These are phyloP conservation scores for Microcebus tavaratra DNA, from an alignment of 2,113 vertebrate species.

Conservation along the genomic window DNA sequence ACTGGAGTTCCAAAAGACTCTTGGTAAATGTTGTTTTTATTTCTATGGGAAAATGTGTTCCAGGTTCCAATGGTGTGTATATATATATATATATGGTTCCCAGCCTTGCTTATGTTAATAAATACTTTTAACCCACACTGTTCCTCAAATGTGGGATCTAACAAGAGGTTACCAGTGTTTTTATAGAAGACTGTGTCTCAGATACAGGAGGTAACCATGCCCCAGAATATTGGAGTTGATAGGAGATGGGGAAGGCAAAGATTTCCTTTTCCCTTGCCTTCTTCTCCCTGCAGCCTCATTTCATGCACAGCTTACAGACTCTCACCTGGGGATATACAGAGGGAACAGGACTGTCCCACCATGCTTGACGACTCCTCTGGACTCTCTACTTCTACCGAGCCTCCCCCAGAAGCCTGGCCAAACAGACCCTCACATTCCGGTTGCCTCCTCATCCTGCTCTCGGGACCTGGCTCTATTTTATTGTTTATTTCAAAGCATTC, in stretches of 20 bases:
- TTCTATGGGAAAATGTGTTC: background rate
- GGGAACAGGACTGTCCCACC: rapidly evolving
- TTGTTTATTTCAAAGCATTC: background rate
- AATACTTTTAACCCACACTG: background rate
- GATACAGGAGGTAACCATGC: background rate
- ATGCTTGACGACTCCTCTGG: background rate
- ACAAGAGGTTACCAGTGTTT: background rate
- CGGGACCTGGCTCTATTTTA: background rate
- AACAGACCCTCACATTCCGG: background rate
- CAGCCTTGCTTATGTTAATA: background rate
- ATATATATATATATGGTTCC: background rate
- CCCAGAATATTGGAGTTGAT: background rate
- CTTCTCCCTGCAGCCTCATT: background rate
- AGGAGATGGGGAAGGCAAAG: background rate
- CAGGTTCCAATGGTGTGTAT: background rate
- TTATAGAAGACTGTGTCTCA: background rate
- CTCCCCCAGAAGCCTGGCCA: background rate
- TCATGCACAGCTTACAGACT: background rate
- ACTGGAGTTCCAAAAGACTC: background rate
- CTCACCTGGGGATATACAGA: background rate
- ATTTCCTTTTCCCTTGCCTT: background rate
- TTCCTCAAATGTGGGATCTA: background rate
- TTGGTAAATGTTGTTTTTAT: background rate
- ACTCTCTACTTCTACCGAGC: no score
- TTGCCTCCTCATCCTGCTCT: background rate